phyloP scores from a whole-genome alignment of 2,888 invertebrate genomes.

The Eurois occulta region DNA sequence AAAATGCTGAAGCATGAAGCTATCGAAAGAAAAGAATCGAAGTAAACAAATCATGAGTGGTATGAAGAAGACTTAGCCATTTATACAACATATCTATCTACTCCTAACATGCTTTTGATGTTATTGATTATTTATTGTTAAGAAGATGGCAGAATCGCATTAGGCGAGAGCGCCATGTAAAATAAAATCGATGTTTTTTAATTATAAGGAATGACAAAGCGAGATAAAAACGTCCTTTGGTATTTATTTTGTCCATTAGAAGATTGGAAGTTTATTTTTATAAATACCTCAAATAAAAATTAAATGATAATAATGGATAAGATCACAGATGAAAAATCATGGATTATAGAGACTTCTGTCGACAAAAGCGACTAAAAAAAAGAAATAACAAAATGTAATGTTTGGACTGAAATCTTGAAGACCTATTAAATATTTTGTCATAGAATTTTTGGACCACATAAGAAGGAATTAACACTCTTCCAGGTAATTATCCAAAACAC shows the following conservation, averaged over 20 bases:
- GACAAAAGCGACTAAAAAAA: background rate
- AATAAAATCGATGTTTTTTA: constrained; percentile 39
- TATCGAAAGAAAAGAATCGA: constrained; percentile 17
- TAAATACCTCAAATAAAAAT: background rate
- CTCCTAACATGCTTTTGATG: constrained; percentile 40
- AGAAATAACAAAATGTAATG: background rate
- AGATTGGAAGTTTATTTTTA: constrained; percentile 26
- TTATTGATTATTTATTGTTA: constrained; percentile 2
- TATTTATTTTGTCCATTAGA: background rate
- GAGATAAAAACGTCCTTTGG: constrained; percentile 7
- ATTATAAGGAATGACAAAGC: constrained; percentile 10
- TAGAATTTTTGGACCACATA: background rate
- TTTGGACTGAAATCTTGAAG: background rate
- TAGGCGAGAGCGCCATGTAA: constrained; percentile 15
- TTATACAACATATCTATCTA: constrained; percentile 16
- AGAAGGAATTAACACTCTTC: constrained; percentile 3
- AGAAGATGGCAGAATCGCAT: constrained; percentile 11
- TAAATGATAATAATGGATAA: background rate
- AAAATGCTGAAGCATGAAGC: background rate
- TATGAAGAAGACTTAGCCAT: background rate
- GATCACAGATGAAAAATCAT: background rate
- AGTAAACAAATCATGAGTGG: background rate
- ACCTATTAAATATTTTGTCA: background rate
- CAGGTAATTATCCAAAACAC: constrained; percentile 26
- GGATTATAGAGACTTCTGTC: background rate